Evolutionary conservation across 2,113 vertebrate genomes (phyloP), one percentile per base, ranked within the genome.

Genomic region (Eurypyga helias): DNA sequence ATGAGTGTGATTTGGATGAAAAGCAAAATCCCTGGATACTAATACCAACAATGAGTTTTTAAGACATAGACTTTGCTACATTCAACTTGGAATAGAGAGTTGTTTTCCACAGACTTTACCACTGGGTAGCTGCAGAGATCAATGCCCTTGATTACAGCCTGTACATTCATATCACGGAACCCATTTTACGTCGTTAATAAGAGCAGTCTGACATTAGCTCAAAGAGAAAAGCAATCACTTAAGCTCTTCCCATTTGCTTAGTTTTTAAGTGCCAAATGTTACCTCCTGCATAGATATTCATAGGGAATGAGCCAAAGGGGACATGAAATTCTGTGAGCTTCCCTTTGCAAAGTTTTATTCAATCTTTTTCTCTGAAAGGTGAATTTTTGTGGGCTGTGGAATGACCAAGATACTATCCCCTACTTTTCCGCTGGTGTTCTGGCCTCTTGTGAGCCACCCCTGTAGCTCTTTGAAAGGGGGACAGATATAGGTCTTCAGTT

Each of bases 141-240:
- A 95, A 91, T 98, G 72, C 26, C 70, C 79, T 96, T 88, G 88
- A 97, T 89, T 89, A 51, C 73, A 78, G 65, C 51, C 72, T 90
- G 64, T 84, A 58, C 69, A 94, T 96, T 94, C 85, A 43, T 96
- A 89, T 95, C 96, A 95, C 86, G 80, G 64, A 96, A 95, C 71
- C 33, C 45, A 93, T 90, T 96, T 96, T 79, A 88, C 7, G 20
- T 80, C 16, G 58, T 87, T 96, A 97, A 97, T 97, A 95, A 93
- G 73, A 94, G 61, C 51, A 87, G 83, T 36, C 94, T 96, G 89
- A 87, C 48, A 93, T 96, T 98, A 96, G 93, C 90, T 71, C 79
- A 87, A 93, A 97, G 48, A 97, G 84, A 89, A 96, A 97, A 96
- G 87, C 61, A 93, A 97, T 90, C 80, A 93, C 83, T 95, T 89